These are phyloP conservation scores for Pterois miles DNA, from an alignment of 2,797 vertebrate species.

Conservation along the genomic window DNA sequence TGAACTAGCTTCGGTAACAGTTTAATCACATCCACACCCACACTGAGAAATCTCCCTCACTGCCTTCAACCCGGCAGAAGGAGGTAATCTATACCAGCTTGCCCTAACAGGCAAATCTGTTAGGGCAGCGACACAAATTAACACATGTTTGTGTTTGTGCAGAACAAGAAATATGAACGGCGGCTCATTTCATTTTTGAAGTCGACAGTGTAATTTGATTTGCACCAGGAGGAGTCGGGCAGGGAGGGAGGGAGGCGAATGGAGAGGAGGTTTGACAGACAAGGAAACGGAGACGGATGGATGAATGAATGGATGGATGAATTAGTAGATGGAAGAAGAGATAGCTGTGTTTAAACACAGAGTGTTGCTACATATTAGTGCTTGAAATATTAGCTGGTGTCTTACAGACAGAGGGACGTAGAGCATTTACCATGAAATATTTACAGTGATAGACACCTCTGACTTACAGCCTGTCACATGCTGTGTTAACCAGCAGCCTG, in stretches of 20 bases:
- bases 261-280: slow-evolving; percentile 19
- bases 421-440: slow-evolving; percentile 39
- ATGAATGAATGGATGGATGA: slow-evolving; percentile 14
- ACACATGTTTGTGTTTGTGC: slow-evolving; percentile 76
- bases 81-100: slow-evolving; percentile 64
- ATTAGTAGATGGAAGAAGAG: not conserved
- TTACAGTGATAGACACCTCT: slow-evolving; percentile 39
- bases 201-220: slow-evolving; percentile 70
- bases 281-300: slow-evolving; percentile 3
- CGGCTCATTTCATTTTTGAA: slow-evolving; percentile 65
- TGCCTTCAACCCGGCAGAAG: slow-evolving; percentile 38
- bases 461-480: slow-evolving; percentile 30
- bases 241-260: not conserved
- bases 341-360: slow-evolving; percentile 9
- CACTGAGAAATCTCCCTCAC: slow-evolving; percentile 34
- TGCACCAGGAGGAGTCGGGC: not conserved
- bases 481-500: slow-evolving; percentile 23
- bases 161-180: slow-evolving; percentile 66
- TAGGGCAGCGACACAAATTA: slow-evolving; percentile 68
- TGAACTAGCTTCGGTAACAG: slow-evolving; percentile 47
- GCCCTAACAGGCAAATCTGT: slow-evolving; percentile 65
- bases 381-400: slow-evolving; percentile 34
- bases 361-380: slow-evolving; percentile 4
- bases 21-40: slow-evolving; percentile 65
- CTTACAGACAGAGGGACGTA: not conserved